phyloP scores from a whole-genome alignment of 2,113 vertebrate species.

The Podarcis raffonei region DNA sequence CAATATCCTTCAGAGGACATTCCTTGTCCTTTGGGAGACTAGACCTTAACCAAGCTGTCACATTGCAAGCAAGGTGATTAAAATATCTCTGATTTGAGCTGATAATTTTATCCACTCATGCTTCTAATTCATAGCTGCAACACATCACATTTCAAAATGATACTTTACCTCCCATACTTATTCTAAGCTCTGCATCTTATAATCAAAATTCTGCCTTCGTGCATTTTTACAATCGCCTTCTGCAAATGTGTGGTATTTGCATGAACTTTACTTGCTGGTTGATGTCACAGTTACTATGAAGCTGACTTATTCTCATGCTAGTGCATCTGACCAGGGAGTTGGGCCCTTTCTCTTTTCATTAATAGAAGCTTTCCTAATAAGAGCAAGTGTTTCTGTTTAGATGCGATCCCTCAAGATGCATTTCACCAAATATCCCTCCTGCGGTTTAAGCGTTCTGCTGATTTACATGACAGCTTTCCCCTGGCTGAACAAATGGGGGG shows the following conservation, averaged over 20 bases:
- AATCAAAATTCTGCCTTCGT: background rate
- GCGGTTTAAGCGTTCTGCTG: background rate
- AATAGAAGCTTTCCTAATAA: background rate
- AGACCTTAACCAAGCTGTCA: constrained; percentile 61
- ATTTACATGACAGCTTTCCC: background rate
- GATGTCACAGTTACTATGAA: background rate
- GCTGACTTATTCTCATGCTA: background rate
- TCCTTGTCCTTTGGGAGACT: constrained; percentile 55
- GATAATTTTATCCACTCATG: constrained; percentile 55
- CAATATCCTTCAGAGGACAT: constrained; percentile 63
- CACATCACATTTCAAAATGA: background rate
- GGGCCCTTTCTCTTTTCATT: background rate
- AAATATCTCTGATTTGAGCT: constrained; percentile 42
- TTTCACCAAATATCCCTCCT: background rate
- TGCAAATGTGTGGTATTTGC: constrained; percentile 24
- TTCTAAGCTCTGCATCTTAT: background rate
- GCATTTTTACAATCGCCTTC: constrained; percentile 18
- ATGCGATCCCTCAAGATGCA: background rate
- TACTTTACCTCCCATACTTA: background rate
- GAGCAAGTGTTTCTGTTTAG: background rate
- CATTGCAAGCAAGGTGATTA: constrained; percentile 42
- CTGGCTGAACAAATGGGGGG: background rate
- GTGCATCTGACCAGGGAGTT: background rate
- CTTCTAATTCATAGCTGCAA: constrained; percentile 34
- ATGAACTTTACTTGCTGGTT: constrained; percentile 3